Conservation (phyloP, 2,113 vertebrate genomes). For the Phaetusa simplex region DNA sequence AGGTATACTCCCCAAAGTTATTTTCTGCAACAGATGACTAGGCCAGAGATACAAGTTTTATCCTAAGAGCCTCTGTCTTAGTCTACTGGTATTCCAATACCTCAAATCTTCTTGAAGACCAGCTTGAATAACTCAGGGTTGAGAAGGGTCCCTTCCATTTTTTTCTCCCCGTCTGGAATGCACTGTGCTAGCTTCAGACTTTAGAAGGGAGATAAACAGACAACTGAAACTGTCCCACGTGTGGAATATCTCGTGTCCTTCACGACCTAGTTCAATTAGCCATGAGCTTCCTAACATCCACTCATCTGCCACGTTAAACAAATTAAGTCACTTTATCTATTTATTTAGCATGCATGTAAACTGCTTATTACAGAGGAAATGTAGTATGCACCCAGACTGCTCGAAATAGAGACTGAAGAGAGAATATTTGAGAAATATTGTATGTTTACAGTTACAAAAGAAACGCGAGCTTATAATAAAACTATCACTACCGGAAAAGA, state of each 20-base stretch:
- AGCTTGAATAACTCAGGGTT: background rate
- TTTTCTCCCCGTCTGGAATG: background rate
- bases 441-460: background rate
- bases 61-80: background rate
- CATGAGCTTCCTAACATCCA: background rate
- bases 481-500: background rate
- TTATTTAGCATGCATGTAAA: background rate
- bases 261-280: background rate
- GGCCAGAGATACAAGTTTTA: background rate
- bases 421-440: fast-evolving
- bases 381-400: background rate
- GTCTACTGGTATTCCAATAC: background rate
- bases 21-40: background rate
- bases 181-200: background rate
- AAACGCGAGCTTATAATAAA: background rate
- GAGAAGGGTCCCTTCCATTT: background rate
- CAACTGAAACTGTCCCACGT: background rate
- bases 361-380: background rate
- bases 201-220: background rate
- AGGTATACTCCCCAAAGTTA: background rate
- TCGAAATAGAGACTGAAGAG: background rate
- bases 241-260: background rate
- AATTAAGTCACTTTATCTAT: background rate
- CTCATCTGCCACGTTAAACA: background rate
- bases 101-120: background rate